These are phyloP conservation scores for Tamias sibiricus DNA, from an alignment of 2,113 vertebrate species.

Conservation along the genomic window DNA sequence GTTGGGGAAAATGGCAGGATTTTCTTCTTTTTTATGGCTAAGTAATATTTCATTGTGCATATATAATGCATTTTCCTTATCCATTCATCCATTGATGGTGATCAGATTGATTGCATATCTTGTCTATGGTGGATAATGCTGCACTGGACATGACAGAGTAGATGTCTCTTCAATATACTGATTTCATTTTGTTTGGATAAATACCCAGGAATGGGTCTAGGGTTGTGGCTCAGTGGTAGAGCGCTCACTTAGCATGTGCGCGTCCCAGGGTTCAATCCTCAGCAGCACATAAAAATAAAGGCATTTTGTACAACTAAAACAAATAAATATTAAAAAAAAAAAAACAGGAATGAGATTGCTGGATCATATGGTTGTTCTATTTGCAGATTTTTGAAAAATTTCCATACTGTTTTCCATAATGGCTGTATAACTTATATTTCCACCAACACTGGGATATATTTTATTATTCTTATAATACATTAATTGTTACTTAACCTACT, in stretches of 20 bases:
- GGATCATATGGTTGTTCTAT: neutral
- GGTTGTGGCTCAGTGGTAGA: too few species aligned
- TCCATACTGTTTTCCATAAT: neutral
- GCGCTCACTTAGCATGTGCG: too few species aligned
- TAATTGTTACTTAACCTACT: conserved; percentile 16
- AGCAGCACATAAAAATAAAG: too few species aligned
- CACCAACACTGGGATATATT: neutral
- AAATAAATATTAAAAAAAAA: too few species aligned
- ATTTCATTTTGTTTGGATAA: too few species aligned
- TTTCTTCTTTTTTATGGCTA: neutral
- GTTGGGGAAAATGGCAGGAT: neutral
- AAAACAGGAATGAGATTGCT: neutral
- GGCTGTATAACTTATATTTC: neutral
- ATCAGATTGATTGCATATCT: neutral
- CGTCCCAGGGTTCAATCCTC: too few species aligned
- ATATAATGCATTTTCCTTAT: too few species aligned
- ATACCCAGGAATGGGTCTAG: neutral
- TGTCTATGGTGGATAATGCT: neutral
- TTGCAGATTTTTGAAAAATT: neutral
- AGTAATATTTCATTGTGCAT: too few species aligned
- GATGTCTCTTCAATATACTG: too few species aligned
- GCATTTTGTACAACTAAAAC: too few species aligned
- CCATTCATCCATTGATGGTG: neutral
- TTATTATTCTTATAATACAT: neutral
- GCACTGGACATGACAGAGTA: neutral